Percentiles rank a stretch among this genome's conserved stretches.
Evolutionary conservation across 2,888 invertebrate species (phyloP).

Genomic region (Ochropleura plecta): DNA sequence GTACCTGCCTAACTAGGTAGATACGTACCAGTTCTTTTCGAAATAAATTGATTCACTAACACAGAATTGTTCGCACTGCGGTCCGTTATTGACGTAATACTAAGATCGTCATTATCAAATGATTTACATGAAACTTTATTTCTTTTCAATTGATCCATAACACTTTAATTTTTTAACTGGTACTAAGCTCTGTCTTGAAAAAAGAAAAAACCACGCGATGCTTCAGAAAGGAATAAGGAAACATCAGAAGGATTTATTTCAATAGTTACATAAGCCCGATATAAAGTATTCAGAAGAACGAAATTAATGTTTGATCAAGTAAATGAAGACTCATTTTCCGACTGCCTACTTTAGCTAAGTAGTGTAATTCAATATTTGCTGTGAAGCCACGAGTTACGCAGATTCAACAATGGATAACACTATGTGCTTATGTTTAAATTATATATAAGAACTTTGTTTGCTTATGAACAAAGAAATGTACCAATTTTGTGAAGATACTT

Average conservation of each 20-base stretch:
- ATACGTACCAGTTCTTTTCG: conserved; percentile 24
- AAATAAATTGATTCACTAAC: not conserved
- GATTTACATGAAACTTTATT: conserved; percentile 15
- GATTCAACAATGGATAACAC: conserved; percentile 38
- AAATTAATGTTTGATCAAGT: conserved; percentile 30
- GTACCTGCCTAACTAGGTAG: accelerated
- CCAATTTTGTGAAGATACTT: not conserved
- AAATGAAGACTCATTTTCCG: conserved; percentile 48
- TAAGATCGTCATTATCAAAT: not conserved
- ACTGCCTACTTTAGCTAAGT: conserved; percentile 29
- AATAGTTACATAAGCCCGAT: not conserved
- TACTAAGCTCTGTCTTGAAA: no score
- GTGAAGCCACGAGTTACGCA: conserved; percentile 24
- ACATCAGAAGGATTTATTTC: not conserved
- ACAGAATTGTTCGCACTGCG: conserved; percentile 3
- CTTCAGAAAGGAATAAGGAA: not conserved
- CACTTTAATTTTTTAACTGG: conserved; percentile 2
- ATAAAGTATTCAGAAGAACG: conserved; percentile 2
- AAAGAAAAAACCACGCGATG: not conserved
- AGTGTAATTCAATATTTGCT: conserved; percentile 58
- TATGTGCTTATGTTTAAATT: conserved; percentile 31
- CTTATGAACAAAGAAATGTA: not conserved
- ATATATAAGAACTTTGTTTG: conserved; percentile 32
- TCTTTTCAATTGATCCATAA: conserved; percentile 26
- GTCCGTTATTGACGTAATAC: not conserved